Evolutionary conservation across 2,797 vertebrate species (phyloP).

Genomic region (Sebastiscus tertius): DNA sequence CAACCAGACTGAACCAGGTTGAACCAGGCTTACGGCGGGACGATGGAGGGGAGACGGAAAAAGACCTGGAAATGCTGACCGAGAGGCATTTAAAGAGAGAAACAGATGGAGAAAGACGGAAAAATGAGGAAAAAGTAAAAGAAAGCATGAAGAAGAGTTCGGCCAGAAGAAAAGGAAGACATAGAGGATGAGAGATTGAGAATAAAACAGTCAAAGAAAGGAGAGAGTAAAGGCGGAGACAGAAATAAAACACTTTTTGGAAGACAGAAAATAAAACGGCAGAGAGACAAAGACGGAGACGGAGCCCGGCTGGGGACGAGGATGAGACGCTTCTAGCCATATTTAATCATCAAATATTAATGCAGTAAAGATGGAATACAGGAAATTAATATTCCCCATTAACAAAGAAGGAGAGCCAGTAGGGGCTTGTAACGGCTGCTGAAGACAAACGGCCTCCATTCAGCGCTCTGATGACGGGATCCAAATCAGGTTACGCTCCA

Average conservation of each 20-base stretch:
- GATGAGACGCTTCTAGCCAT: conserved; percentile 54
- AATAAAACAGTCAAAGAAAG: not conserved
- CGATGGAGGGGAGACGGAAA: not conserved
- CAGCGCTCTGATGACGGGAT: conserved; percentile 6
- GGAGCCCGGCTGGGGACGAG: conserved; percentile 6
- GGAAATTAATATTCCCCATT: conserved; percentile 69
- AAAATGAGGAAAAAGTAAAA: not conserved
- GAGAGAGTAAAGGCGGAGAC: not conserved
- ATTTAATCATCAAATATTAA: conserved; percentile 76
- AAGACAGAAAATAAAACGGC: not conserved
- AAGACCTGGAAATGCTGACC: not conserved
- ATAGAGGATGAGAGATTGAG: not conserved
- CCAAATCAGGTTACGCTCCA: conserved; percentile 3
- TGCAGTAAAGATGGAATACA: conserved; percentile 68
- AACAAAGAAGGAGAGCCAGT: conserved; percentile 50
- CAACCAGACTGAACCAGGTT: not conserved
- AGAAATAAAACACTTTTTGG: conserved; percentile 11
- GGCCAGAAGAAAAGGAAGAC: no score
- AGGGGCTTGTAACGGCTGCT: not conserved
- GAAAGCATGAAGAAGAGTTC: not conserved
- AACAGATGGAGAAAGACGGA: not conserved
- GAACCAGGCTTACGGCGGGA: not conserved
- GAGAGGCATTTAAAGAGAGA: not conserved
- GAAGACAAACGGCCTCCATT: conserved; percentile 46
- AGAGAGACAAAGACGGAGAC: conserved; percentile 9